Evolutionary conservation across 2,888 invertebrate genomes (phyloP).

Genomic region (Antheraea yamamai): DNA sequence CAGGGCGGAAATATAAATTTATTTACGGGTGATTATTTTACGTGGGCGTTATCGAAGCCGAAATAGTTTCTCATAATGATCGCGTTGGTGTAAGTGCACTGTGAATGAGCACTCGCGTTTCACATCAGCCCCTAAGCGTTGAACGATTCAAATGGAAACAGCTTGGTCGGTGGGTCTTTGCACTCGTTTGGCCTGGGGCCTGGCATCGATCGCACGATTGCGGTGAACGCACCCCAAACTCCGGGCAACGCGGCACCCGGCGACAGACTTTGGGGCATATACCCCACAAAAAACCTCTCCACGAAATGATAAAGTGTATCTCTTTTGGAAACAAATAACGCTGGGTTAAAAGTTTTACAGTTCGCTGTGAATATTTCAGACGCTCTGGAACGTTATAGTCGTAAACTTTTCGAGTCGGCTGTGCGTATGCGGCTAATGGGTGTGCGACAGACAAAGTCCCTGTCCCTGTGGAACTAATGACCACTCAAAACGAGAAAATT

Average conservation of each 20-base stretch:
- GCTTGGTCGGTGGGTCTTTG: conserved; percentile 62
- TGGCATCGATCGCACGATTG: conserved; percentile 73
- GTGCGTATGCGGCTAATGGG: conserved; percentile 68
- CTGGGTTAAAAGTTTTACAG: conserved; percentile 24
- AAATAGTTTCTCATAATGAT: conserved; percentile 29
- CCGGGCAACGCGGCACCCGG: conserved; percentile 55
- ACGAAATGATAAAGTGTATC: conserved; percentile 47
- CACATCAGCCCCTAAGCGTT: conserved; percentile 43
- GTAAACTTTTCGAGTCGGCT: conserved; percentile 40
- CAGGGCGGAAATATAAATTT: conserved; percentile 43
- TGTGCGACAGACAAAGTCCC: conserved; percentile 66
- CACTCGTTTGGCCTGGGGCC: conserved; percentile 56
- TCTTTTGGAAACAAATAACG: conserved; percentile 27
- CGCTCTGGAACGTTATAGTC: conserved; percentile 24
- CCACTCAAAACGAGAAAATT: conserved; percentile 76
- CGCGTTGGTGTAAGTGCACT: conserved; percentile 35
- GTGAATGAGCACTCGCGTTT: conserved; percentile 45
- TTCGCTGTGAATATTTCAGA: conserved; percentile 30
- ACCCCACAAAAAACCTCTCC: conserved; percentile 42
- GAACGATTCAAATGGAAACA: conserved; percentile 53
- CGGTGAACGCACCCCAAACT: conserved; percentile 76
- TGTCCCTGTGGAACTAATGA: conserved; percentile 75
- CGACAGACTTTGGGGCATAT: conserved; percentile 50
- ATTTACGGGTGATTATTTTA: conserved; percentile 36
- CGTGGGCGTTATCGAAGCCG: conserved; percentile 28